Base-by-base conservation (phyloP, 2,113 vertebrate genomes). In the Noctilio leporinus region DNA sequence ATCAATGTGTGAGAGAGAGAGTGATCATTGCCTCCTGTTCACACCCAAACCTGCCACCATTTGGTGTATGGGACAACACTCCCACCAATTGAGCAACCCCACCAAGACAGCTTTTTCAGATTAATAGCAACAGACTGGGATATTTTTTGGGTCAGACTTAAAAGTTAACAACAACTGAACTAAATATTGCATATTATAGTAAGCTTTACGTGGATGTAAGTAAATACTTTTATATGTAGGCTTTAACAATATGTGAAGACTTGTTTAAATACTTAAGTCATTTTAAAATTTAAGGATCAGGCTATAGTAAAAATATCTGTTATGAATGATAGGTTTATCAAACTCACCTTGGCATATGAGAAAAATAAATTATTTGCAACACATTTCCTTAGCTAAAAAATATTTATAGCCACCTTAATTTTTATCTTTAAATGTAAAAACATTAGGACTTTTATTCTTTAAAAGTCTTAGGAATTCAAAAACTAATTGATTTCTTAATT, bases 401-500 rank as follows among this genome's bases (percentile, higher is more conserved):
- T 62, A 53, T 53, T 91, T 64, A 45, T 51, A 93, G 30, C 7
- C 20, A 73, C 8, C 4, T 35, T 95, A 55, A 67, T 82, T 91
- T 76, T n/a, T 89, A 0, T 82, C 7, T 91, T 81, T 26, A 88
- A 49, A 80, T 49, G 24, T 47, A 72, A 59, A 70, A 4, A 38
- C 10, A 69, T 35, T 83, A 75, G 45, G 59, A 20, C 24, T 65
- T 89, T 70, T 26, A 73, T 64, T 75, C 15, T 72, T 45, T 38
- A 51, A 49, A 78, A 53, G 65, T 47, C n/a, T 59, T 43, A 83
- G 4, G 28, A 49, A 81, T 89, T 76, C 7, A 72, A 72, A 86
- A 80, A 62, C 17, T 70, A n/a, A 84, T 38, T 89, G 69, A 55
- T 22, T 95, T 12, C 40, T 91, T 77, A 17, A 77, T 93, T 97